Percentiles rank a stretch among this genome's conserved stretches.
Conservation (phyloP, 30 jellyfish, hydroid and myxozoan genomes). For the Aurelia coerulea region DNA sequence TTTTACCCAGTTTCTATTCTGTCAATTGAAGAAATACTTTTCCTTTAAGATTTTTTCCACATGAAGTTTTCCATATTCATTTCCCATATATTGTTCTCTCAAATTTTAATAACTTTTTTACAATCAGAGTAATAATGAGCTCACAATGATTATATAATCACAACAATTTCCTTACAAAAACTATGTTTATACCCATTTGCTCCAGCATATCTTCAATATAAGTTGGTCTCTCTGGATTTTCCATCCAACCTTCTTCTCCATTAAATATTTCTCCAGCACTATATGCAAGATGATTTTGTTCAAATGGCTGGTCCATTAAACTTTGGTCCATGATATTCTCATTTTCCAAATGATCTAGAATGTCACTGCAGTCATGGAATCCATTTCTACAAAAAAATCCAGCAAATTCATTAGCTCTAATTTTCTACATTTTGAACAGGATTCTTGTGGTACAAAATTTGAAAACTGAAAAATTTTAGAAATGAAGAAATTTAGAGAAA, state of each 20-base stretch:
- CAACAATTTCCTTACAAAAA: not conserved
- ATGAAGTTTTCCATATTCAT: no score
- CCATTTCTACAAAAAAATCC: not conserved
- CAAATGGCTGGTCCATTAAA: not conserved
- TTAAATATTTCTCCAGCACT: not conserved
- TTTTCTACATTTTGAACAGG: not conserved
- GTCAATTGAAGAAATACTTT: no score
- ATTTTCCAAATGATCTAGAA: constrained; percentile 30
- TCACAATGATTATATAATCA: not conserved
- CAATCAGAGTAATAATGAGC: no score
- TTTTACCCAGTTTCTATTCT: no score
- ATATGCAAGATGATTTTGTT: not conserved
- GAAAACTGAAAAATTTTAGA: no score
- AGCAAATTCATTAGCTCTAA: not conserved
- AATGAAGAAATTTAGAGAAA: no score
- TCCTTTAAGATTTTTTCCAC: no score
- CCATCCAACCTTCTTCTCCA: not conserved
- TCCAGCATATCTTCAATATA: constrained; percentile 20
- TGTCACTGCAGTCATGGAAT: constrained; percentile 5
- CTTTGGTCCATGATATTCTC: constrained; percentile 19
- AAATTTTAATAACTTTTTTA: no score
- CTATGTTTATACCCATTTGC: constrained; percentile 16
- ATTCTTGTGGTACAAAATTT: no score
- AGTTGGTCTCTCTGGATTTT: not conserved
- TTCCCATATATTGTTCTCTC: no score